A percentile compares a stretch with the other conserved stretches of the same genome.
These are phyloP conservation scores for Salvelinus alpinus DNA, from an alignment of 2,113 vertebrate species.

Conservation along the genomic window DNA sequence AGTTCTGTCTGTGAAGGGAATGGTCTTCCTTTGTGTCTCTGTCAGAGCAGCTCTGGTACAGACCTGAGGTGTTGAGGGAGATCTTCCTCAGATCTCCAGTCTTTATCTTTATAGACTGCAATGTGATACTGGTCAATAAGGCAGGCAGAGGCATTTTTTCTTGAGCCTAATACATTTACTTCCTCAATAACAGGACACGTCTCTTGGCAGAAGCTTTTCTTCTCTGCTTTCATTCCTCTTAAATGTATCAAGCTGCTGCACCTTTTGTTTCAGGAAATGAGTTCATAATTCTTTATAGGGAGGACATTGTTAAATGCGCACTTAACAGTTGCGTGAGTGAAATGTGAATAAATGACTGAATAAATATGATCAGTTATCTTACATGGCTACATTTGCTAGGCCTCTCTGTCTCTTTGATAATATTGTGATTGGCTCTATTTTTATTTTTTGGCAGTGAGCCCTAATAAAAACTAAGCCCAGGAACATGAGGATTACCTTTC, in stretches of 20 bases:
- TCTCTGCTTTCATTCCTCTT: no score
- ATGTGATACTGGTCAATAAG: neutral
- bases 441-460: slow-evolving; percentile 38
- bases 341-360: no score
- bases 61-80: neutral
- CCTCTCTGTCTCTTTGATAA: neutral
- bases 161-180: neutral
- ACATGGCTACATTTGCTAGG: neutral
- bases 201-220: neutral
- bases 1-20: neutral
- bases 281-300: neutral
- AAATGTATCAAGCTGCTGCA: neutral
- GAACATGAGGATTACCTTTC: slow-evolving; percentile 44
- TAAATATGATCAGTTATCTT: neutral
- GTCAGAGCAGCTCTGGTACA: neutral
- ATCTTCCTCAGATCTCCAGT: neutral
- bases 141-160: neutral
- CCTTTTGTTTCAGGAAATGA: neutral
- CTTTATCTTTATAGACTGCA: slow-evolving; percentile 7
- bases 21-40: neutral
- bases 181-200: neutral
- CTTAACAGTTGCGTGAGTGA: neutral
- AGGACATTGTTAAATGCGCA: neutral
- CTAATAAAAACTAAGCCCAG: slow-evolving; percentile 38
- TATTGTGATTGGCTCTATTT: slow-evolving; percentile 33